Percentiles rank a stretch among this genome's conserved stretches.
Evolutionary conservation across 2,888 invertebrate genomes (phyloP).

Genomic region (Rhodophaea formosa): DNA sequence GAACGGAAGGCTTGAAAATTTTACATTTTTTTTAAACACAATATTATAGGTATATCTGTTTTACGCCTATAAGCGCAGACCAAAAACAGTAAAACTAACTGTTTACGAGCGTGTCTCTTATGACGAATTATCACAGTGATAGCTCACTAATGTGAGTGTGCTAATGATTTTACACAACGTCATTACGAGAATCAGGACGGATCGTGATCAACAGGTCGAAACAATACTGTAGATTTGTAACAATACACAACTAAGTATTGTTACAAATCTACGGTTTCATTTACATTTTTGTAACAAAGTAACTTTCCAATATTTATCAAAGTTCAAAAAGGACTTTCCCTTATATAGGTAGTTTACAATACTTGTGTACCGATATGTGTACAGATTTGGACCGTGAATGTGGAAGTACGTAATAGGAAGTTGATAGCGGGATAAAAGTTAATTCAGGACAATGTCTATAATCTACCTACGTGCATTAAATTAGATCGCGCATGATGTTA

Average conservation of each 20-base stretch:
- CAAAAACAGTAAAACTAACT: neutral
- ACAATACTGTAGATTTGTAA: neutral
- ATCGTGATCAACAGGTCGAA: neutral
- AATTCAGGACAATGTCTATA: no score
- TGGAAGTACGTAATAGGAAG: no score
- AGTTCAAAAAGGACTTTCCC: no score
- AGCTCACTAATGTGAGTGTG: constrained; percentile 1
- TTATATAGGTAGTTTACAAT: no score
- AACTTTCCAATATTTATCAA: no score
- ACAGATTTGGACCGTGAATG: no score
- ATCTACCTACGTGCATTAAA: no score
- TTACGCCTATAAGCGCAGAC: neutral
- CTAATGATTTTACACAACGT: neutral
- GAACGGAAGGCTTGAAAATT: no score
- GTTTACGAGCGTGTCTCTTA: neutral
- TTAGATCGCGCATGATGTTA: no score
- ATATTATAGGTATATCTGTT: neutral
- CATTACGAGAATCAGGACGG: constrained; percentile 4
- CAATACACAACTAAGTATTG: neutral
- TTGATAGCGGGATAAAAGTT: no score
- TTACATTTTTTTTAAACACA: neutral
- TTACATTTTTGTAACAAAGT: neutral
- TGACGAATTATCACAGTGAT: neutral
- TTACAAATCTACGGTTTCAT: neutral
- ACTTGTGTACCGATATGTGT: no score